Evolutionary conservation across 1,140 invertebrate genomes (phyloP), one percentile per base, ranked within the genome.

Genomic region (Magallana ariakensis): DNA sequence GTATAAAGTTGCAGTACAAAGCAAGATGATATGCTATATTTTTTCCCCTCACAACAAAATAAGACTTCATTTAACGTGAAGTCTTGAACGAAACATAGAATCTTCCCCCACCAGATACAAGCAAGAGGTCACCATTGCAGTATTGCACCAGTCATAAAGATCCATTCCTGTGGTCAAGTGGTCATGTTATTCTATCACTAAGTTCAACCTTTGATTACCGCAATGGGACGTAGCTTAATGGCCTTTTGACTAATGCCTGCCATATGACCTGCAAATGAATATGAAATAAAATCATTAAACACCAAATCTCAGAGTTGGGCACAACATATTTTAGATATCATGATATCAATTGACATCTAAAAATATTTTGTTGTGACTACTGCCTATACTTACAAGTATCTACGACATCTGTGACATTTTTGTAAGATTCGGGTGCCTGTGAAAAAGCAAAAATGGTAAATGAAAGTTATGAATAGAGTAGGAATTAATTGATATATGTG

Each of bases 401-500:
- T 0, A 99, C 99, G 75, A 99, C 99, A 96, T 99, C 99, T 1
- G 98, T 99, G 0, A 99, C 99, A 96, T 99, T 98, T 95, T 99
- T 99, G 94, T 99, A 99, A 0, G 98, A 99, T 94, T 99, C 98
- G 0, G 99, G 99, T 80, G 99, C 98, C 96, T 94, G 83, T 83
- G 91, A 46, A 46, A 46, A 46, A 2, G 33, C 33, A 46, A 46
- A 87, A 85, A 83, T 46, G 56, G 83, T 87, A 83, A 62, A 81
- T 83, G 7, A 70, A 70, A 70, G 11, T 22, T 46, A 33, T 33
- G 33, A 33, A 1, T 1, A 33, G 33, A 33, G 5, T 33, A 33
- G 33, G 33, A 33, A 33, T n/a, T n/a, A 33, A 33, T 33, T 46
- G 33, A 46, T 46, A 33, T 33, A 46, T 46, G 33, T 46, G 33